Base-by-base conservation (phyloP, 2,888 invertebrate species). In the Adelphocoris suturalis region DNA sequence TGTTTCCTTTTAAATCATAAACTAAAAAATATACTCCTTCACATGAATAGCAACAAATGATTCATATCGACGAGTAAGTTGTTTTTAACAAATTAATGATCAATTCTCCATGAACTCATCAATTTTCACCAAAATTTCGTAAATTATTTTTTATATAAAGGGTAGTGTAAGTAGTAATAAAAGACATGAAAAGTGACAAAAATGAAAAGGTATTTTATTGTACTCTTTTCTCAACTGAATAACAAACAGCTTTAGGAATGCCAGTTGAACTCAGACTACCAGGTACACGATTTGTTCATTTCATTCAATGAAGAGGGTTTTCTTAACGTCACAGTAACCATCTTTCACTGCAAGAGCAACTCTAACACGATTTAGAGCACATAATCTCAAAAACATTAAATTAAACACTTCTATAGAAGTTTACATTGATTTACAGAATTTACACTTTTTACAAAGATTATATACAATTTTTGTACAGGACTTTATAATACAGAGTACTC, bases 391-490 rank as follows among this genome's bases (percentile, higher is more conserved):
- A 57, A 68, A 68, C 23, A 68, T 68, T 68, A 68, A 68, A 68
- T 23, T 68, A 9, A 23, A 68, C 19, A 68, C 68, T 68, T 68
- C 68, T 68, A 68, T 68, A 23, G 68, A 68, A 68, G 68, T 68
- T 68, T 5, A 23, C 19, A 23, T 11, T 23, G 19, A 68, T 68
- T 68, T 68, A 68, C 68, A 68, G 13, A 23, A 68, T 68, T 7
- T 68, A 68, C 68, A 68, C 37, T 85, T 85, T 85, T 55, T 37
- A 85, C 52, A 85, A 61, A n/a, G 23, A 23, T 46, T 52, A 84
- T 84, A 52, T 85, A 85, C 85, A 85, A 85, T n/a, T 61, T 61
- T 23, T 68, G 28, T 68, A 86, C 86, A 68, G 76, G n/a, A 75
- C 76, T 86, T 86, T 47, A n/a, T 19, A 7, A 47, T 86, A 47